These are phyloP conservation scores for Malurus alboscapulatus DNA, from an alignment of 2,113 vertebrate genomes.

Conservation along the genomic window DNA sequence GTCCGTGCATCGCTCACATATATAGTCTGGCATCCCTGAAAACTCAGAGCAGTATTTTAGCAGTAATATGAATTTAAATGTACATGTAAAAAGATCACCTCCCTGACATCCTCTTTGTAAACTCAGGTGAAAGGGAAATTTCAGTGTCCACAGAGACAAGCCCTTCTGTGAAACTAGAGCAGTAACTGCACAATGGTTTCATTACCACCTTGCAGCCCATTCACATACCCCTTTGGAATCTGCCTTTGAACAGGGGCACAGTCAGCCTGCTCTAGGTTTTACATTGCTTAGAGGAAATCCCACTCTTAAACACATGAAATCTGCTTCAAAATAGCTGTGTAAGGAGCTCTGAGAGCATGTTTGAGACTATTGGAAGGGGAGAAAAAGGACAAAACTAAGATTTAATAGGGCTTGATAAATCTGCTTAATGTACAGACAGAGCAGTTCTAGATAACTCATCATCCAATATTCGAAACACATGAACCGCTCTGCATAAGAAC, in stretches of 20 bases:
- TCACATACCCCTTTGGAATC: background rate
- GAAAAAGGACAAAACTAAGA: background rate
- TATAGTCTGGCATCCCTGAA: background rate
- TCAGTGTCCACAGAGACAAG: background rate
- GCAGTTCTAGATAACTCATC: background rate
- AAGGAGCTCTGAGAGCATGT: background rate
- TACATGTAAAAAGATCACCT: background rate
- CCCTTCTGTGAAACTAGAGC: background rate
- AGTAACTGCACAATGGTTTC: background rate
- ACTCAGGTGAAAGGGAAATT: background rate
- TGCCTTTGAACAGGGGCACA: background rate
- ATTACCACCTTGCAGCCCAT: rapidly evolving
- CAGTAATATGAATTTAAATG: background rate
- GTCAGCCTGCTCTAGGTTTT: background rate
- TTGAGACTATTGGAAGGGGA: background rate
- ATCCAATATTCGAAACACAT: background rate
- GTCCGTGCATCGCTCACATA: background rate
- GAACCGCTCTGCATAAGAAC: background rate
- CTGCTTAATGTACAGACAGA: background rate
- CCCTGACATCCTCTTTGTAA: background rate
- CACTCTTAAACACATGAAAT: background rate
- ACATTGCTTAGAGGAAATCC: background rate
- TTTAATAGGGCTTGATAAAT: background rate
- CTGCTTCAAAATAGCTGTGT: background rate
- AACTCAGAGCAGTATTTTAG: background rate